Evolutionary conservation across 1,140 invertebrate genomes (phyloP).

Genomic region (Drosophila equinoxialis): DNA sequence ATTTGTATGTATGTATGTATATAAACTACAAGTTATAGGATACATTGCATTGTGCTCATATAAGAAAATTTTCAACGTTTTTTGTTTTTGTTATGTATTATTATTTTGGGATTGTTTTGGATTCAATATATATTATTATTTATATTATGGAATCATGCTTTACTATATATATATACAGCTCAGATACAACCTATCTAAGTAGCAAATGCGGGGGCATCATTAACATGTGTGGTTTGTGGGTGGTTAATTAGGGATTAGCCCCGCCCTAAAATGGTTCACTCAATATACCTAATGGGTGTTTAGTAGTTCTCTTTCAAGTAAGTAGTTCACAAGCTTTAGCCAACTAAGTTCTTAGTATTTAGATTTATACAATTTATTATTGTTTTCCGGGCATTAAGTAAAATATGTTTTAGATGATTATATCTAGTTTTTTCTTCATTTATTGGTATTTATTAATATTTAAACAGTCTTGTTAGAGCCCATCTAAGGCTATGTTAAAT

Average conservation of each 20-base stretch:
- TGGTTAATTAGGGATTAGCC: conserved; percentile 1
- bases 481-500: conserved; percentile 65
- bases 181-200: conserved; percentile 60
- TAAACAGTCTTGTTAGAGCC: conserved; percentile 75
- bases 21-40: conserved; percentile 78
- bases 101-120: not conserved
- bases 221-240: conserved; percentile 35
- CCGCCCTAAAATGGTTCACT: conserved; percentile 67
- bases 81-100: not conserved
- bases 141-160: conserved; percentile 12
- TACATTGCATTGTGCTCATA: conserved; percentile 81
- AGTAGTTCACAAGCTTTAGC: conserved; percentile 64
- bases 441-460: conserved; percentile 39
- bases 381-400: conserved; percentile 61
- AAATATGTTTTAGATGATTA: conserved; percentile 44
- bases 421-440: not conserved
- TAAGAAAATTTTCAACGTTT: conserved; percentile 73
- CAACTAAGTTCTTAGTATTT: conserved; percentile 39
- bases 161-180: conserved; percentile 67
- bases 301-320: conserved; percentile 48
- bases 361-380: conserved; percentile 58
- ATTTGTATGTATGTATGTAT: conserved; percentile 40
- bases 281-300: conserved; percentile 79
- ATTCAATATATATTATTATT: conserved; percentile 12
- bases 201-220: conserved; percentile 60